Evolutionary conservation across 2,888 invertebrate genomes (phyloP), one percentile per base, ranked within the genome.

Genomic region (Drosophila ezoana): DNA sequence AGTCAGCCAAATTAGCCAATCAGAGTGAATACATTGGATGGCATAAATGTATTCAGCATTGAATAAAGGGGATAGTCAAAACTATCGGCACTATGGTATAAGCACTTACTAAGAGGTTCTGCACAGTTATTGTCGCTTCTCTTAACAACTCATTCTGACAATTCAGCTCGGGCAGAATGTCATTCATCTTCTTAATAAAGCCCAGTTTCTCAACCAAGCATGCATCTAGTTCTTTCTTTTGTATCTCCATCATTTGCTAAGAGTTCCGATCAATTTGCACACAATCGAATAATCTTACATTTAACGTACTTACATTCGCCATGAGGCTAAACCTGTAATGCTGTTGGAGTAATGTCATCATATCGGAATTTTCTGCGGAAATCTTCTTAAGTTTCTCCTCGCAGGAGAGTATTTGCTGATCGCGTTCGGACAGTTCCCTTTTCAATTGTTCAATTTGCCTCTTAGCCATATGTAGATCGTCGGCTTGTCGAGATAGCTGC

Each of bases 121-220:
- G 44, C 3, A 54, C 35, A 0, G 54, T 44, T 0, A 13, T 4
- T 5, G 20, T 54, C 0, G 54, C 44, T 23, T 44, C 43, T 1
- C 37, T 44, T 1, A 54, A 6, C 35, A 54, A 1, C 4, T 54
- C 44, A 1, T 54, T 23, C 2, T 54, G 35, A 9, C 11, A 23
- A 3, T 5, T 35, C 4, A 54, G 44, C 14, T 54, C 54, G 35
- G 54, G 54, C 9, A 35, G 1, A 13, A 44, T 44, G 0, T 23
- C 35, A 5, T 35, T 37, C 1, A 54, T 44, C 13, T 16, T 35
- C 1, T 16, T 13, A 1, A 54, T 5, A 1, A 35, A 35, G 4
- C 0, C 9, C 14, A 1, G 3, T 6, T 54, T 54, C 23, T 54
- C 54, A 11, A 1, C 16, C 9, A 35, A 3, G 23, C 44, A 44